These are phyloP conservation scores for Ceryle rudis DNA, from an alignment of 2,797 vertebrate genomes.

Conservation along the genomic window DNA sequence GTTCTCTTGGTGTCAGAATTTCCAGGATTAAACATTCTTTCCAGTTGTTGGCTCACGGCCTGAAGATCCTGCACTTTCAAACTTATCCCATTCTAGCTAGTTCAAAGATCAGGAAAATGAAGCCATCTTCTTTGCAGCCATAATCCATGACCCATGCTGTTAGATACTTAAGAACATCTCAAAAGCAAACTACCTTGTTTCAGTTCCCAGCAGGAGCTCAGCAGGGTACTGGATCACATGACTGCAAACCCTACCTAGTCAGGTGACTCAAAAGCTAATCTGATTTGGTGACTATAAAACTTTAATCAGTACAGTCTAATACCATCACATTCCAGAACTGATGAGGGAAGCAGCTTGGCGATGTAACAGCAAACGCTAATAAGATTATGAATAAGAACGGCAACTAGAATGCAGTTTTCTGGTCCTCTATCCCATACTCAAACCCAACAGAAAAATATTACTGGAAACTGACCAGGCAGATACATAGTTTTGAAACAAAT, in stretches of 20 bases:
- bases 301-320: constrained; percentile 67
- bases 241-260: constrained; percentile 3
- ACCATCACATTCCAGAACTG: constrained; percentile 56
- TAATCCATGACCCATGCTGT: constrained; percentile 70
- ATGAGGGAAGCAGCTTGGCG: constrained; percentile 52
- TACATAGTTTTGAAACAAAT: rapidly evolving
- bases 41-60: constrained; percentile 31
- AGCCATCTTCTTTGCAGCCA: constrained; percentile 73
- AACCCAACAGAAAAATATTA: neutral
- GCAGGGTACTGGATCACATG: constrained; percentile 48
- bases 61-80: constrained; percentile 63
- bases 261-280: constrained; percentile 67
- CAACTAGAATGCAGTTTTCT: neutral
- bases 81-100: constrained; percentile 28
- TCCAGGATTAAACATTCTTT: constrained; percentile 63
- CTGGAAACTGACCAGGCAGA: neutral
- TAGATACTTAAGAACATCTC: constrained; percentile 68
- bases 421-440: neutral
- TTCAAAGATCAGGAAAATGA: constrained; percentile 74
- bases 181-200: constrained; percentile 74
- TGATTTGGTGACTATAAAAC: constrained; percentile 63
- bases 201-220: constrained; percentile 12
- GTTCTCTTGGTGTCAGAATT: constrained; percentile 38
- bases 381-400: constrained; percentile 60
- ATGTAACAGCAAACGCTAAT: constrained; percentile 36